Evolutionary conservation across 2,797 vertebrate genomes (phyloP).

Genomic region (Gorsachius magnificus): DNA sequence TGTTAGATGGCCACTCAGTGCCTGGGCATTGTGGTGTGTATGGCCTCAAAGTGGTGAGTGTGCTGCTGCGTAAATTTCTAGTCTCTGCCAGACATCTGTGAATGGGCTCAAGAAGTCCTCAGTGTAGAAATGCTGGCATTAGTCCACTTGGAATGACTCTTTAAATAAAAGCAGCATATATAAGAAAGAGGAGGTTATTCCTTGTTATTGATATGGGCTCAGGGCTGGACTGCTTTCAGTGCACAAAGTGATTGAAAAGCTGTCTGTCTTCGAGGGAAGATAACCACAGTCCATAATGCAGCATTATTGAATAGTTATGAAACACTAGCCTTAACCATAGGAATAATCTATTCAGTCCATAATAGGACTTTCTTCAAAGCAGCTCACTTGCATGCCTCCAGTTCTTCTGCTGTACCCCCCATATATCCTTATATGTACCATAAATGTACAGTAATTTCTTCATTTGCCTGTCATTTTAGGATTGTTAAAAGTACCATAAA

Average conservation of each 20-base stretch:
- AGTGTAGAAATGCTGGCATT: conserved; percentile 56
- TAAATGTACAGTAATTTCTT: background rate
- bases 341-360: background rate
- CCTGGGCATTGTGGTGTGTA: background rate
- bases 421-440: background rate
- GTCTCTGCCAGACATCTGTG: conserved; percentile 66
- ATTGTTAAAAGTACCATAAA: background rate
- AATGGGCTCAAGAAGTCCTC: conserved; percentile 36
- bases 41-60: background rate
- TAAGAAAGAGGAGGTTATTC: conserved; percentile 26
- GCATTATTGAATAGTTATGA: conserved; percentile 7
- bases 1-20: background rate
- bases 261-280: conserved; percentile 40
- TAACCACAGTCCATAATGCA: background rate
- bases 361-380: background rate
- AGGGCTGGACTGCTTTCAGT: conserved; percentile 11
- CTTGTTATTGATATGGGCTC: conserved; percentile 39
- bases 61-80: background rate
- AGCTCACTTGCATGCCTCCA: background rate
- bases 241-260: conserved; percentile 16
- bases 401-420: background rate
- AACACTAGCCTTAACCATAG: background rate
- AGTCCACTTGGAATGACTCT: conserved; percentile 43
- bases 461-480: background rate
- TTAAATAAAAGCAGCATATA: conserved; percentile 51